Percentiles rank a stretch among this genome's conserved stretches.
Evolutionary conservation across 2,797 vertebrate species (phyloP).

Genomic region (Hozukius guyotensis): DNA sequence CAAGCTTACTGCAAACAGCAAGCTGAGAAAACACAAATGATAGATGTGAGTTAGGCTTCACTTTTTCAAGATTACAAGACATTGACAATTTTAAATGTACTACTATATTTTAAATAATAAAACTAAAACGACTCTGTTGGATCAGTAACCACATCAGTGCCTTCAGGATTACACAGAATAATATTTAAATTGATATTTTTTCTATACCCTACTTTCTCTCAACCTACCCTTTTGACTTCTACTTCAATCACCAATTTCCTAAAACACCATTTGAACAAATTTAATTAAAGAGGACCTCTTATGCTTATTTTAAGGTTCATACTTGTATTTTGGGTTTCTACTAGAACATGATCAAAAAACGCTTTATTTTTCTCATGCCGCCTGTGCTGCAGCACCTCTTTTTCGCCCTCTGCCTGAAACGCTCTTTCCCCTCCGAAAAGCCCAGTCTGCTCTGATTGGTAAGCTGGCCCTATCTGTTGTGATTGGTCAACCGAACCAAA

Average conservation of each 20-base stretch:
- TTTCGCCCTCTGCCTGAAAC: no score
- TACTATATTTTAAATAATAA: neutral
- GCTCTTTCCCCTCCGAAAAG: neutral
- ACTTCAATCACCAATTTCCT: neutral
- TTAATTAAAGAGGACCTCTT: neutral
- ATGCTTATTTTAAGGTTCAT: neutral
- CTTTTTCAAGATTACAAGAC: neutral
- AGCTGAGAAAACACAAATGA: constrained; percentile 62
- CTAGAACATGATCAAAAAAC: neutral
- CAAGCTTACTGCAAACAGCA: constrained; percentile 78
- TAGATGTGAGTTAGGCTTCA: neutral
- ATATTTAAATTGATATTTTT: neutral
- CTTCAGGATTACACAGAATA: neutral
- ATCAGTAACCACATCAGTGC: neutral
- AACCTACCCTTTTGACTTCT: neutral
- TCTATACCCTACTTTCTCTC: neutral
- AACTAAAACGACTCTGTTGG: neutral
- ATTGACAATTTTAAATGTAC: neutral
- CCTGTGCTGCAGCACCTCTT: no score
- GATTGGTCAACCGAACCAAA: neutral
- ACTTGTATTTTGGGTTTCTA: neutral
- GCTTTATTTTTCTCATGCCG: no score
- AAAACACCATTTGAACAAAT: neutral
- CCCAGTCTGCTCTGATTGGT: neutral
- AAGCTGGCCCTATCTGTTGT: neutral